Evolutionary conservation across 2,113 vertebrate genomes (phyloP).

Genomic region (Amphilophus citrinellus): DNA sequence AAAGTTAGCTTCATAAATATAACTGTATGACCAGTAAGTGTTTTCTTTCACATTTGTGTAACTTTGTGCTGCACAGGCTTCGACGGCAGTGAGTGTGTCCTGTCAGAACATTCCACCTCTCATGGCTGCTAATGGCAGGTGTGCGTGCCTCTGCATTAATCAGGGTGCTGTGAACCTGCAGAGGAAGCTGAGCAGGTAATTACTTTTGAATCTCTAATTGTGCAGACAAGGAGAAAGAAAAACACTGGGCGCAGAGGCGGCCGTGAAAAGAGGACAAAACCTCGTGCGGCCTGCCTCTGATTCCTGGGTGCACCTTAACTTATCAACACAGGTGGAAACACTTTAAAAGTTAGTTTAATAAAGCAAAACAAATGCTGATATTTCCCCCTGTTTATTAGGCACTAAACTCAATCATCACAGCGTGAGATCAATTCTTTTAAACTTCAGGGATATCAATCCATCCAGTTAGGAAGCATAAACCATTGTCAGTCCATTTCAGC

Average conservation of each 20-base stretch:
- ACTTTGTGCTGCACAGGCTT: slow-evolving; percentile 13
- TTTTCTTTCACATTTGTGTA: slow-evolving; percentile 20
- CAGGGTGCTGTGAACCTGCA: slow-evolving; percentile 83
- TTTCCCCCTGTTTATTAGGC: accelerated
- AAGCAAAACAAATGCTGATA: not conserved
- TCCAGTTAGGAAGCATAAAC: not conserved
- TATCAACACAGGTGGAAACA: not conserved
- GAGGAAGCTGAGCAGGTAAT: slow-evolving; percentile 98
- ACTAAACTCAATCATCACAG: not conserved
- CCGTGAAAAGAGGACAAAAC: slow-evolving; percentile 83
- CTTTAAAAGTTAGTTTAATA: not conserved
- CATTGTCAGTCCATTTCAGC: not conserved
- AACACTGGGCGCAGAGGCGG: slow-evolving; percentile 4
- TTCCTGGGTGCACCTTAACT: slow-evolving; percentile 15
- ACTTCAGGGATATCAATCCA: too few species aligned
- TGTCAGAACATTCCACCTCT: slow-evolving; percentile 88
- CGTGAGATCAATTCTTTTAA: not conserved
- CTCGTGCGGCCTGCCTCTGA: slow-evolving; percentile 66
- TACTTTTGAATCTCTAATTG: slow-evolving; percentile 93
- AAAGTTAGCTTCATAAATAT: not conserved
- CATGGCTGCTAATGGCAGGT: slow-evolving; percentile 86
- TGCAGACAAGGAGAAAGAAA: slow-evolving; percentile 81
- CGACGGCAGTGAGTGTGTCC: slow-evolving; percentile 72
- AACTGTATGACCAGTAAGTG: not conserved
- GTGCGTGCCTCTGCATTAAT: slow-evolving; percentile 95